Evolutionary conservation across 2,797 vertebrate genomes (phyloP), one percentile per base, ranked within the genome.

Genomic region (Fratercula arctica): DNA sequence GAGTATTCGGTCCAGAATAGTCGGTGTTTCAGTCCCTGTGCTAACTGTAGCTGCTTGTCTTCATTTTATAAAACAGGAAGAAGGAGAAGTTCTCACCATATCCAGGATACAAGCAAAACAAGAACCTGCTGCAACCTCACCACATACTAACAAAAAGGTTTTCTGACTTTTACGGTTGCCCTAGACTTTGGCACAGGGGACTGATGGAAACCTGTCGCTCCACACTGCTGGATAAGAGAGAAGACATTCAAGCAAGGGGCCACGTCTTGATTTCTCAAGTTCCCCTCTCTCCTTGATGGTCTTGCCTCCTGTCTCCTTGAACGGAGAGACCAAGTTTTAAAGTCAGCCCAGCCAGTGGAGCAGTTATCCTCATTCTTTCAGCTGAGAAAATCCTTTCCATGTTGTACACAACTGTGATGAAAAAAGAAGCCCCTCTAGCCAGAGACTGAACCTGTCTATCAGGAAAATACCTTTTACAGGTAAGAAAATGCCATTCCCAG

Each of bases 201-300:
- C 95, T 92, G 76, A 97, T 97, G 96, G 96, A 93, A 95, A 81
- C 87, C 69, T 82, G 13, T 57, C 2, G 0, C 50, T 86, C 66
- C 50, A 48, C 33, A 6, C 50, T 87, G 57, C 73, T 75, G 79
- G 63, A 75, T 84, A 86, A 89, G 87, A 93, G 50, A 45, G 64
- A 46, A 76, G 61, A 45, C 31, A 19, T 43, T 81, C 54, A 56
- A 51, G n/a, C 15, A 81, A 87, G 56, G 21, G 28, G 10, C 37
- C 66, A 0, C 5, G 0, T 45, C 39, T 69, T 37, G 4, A 2
- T 73, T 91, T 85, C 54, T 81, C 72, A 26, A 24, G 20, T 41
- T 87, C 50, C 89, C 29, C n/a, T 72, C 28, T 96, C 35, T 83
- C 46, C 57, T 89, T 93, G 53, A 66, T 78, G 59, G 19, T 81